Evolutionary conservation across 2,113 vertebrate species (phyloP).

Genomic region (Grantiella picta): DNA sequence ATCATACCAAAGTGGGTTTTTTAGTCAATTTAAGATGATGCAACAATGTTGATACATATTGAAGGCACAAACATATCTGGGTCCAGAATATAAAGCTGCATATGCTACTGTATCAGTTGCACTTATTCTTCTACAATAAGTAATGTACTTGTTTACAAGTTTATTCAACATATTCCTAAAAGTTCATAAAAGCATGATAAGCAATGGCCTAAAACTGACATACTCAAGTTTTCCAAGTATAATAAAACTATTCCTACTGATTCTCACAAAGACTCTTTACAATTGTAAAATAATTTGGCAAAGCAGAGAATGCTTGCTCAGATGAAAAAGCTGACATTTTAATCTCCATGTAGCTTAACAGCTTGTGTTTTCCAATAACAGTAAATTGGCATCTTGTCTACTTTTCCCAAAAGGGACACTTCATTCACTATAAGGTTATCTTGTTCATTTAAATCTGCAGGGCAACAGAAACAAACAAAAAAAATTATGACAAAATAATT

Average conservation of each 20-base stretch:
- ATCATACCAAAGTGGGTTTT: background rate
- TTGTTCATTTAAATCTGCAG: background rate
- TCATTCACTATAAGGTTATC: fast-evolving
- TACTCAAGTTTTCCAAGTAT: background rate
- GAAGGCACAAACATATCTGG: background rate
- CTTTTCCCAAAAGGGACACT: background rate
- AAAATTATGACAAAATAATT: background rate
- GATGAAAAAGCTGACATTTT: background rate
- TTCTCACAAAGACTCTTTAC: background rate
- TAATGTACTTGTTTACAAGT: background rate
- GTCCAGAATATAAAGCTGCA: background rate
- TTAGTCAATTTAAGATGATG: background rate
- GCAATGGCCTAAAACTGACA: background rate
- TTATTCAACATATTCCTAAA: background rate
- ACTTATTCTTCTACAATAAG: background rate
- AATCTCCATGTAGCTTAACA: background rate
- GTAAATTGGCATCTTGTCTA: background rate
- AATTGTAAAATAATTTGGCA: background rate
- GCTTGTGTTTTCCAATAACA: background rate
- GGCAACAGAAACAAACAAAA: background rate
- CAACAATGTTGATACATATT: background rate
- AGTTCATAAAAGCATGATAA: background rate
- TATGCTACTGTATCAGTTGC: background rate
- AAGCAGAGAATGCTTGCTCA: background rate
- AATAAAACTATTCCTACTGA: background rate